Evolutionary conservation across 2,888 invertebrate genomes (phyloP), one percentile per base, ranked within the genome.

Genomic region (Cheiracanthium punctorium): DNA sequence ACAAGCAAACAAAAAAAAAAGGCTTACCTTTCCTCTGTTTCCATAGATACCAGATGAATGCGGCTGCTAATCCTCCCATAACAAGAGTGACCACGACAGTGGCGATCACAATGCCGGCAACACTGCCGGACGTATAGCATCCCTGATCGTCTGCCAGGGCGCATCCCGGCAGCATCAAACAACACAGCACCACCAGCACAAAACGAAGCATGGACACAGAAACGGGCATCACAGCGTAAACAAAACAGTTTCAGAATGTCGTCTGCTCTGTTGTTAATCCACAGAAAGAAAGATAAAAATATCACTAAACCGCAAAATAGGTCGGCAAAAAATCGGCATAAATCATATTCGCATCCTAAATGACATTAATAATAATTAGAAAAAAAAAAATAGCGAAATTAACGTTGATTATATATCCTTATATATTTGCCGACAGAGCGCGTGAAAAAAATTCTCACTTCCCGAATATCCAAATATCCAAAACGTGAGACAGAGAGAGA

Each of bases 91-190:
- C 82, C 43, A 82, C 79, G 33, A 87, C 32, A 29, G 87, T 80
- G n/a, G 87, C 87, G 29, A 87, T 75, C 8, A 82, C 87, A 37
- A 87, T 87, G 10, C 87, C 87, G 75, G 87, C 87, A n/a, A 87
- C 79, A 33, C 82, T 77, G 43, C 87, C 87, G 64, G 82, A 65
- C 30, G 82, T 75, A 30, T 82, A 87, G 20, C 87, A 87, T 52
- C 43, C 70, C 20, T 65, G 79, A 30, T 82, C 87, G 12, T 74
- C 65, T 2, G 82, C 87, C 12, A 43, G 0, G 12, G 70, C 84
- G 37, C 14, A 20, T 1, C 43, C 20, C 52, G 43, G 67, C 30
- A 32, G 32, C 71, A 80, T 12, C 71, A 86, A 4, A 43, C 80
- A 71, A 74, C 33, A 80, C 29, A 65, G 33, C 32, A 67, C 30